These are phyloP conservation scores for Tyria jacobaeae DNA, from an alignment of 2,888 invertebrate species.

Conservation along the genomic window DNA sequence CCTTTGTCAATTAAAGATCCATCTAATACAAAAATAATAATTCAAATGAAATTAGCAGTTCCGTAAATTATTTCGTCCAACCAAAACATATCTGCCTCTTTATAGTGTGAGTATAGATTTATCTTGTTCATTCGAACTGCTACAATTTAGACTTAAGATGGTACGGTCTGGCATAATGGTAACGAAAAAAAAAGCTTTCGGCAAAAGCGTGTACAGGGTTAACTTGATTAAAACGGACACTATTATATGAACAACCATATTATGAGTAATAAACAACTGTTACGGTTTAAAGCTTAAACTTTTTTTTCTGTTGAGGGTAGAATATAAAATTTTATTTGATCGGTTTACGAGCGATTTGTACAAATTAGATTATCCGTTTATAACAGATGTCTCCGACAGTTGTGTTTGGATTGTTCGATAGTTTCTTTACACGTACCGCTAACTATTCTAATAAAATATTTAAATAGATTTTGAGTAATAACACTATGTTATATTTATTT, in stretches of 20 bases:
- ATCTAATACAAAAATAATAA: no score
- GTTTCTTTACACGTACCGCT: conserved; percentile 8
- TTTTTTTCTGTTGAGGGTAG: conserved; percentile 45
- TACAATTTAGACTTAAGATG: background rate
- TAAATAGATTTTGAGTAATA: conserved; percentile 11
- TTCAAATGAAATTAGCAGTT: no score
- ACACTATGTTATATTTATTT: background rate
- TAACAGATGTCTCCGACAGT: conserved; percentile 63
- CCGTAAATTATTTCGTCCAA: background rate
- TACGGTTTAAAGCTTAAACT: conserved; percentile 46
- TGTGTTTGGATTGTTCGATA: conserved; percentile 52
- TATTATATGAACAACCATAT: conserved; percentile 26
- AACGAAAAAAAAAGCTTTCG: background rate
- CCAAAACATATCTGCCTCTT: no score
- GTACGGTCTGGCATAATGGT: background rate
- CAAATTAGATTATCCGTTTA: conserved; percentile 77
- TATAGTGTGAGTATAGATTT: no score
- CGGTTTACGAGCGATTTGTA: conserved; percentile 68
- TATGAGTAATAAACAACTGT: conserved; percentile 50
- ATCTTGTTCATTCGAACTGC: background rate
- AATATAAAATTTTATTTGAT: conserved; percentile 66
- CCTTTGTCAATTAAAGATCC: no score
- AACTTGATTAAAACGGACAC: conserved; percentile 14
- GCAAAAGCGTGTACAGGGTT: background rate
- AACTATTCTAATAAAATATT: conserved; percentile 28